Conservation (phyloP, 2,113 vertebrate genomes). For the Etheostoma spectabile region DNA sequence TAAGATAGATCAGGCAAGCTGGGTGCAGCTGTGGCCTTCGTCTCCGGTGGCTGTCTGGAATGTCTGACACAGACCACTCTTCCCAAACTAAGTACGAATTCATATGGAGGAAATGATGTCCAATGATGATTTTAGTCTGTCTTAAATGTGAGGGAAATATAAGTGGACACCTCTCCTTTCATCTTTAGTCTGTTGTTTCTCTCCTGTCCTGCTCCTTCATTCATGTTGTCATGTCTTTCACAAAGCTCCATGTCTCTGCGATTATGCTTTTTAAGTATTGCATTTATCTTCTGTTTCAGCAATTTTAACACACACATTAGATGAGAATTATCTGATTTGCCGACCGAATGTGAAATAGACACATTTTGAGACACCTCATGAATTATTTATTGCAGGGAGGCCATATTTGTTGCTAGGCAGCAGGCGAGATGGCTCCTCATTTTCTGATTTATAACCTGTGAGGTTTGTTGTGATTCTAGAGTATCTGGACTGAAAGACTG, state of each 20-base stretch:
- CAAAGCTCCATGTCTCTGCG: slow-evolving; percentile 13
- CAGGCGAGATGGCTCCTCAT: slow-evolving; percentile 45
- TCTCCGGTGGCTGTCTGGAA: slow-evolving; percentile 69
- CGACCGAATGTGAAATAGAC: slow-evolving; percentile 25
- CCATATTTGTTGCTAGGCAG: slow-evolving; percentile 81
- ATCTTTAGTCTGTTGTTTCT: slow-evolving; percentile 9
- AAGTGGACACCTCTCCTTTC: background rate
- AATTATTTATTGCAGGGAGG: slow-evolving; percentile 47
- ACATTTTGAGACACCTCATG: slow-evolving; percentile 53
- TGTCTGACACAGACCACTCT: slow-evolving; percentile 47
- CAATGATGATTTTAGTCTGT: slow-evolving; percentile 20
- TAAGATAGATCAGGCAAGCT: slow-evolving; percentile 51
- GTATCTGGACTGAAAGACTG: slow-evolving; percentile 27
- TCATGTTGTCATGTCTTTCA: background rate
- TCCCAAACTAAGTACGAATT: slow-evolving; percentile 54
- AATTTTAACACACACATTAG: background rate
- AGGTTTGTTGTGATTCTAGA: slow-evolving; percentile 36
- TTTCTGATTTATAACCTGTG: slow-evolving; percentile 39
- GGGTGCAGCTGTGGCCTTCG: slow-evolving; percentile 73
- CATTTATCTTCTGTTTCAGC: background rate
- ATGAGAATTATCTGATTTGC: slow-evolving; percentile 17
- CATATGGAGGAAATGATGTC: slow-evolving; percentile 40
- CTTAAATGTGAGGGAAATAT: slow-evolving; percentile 28
- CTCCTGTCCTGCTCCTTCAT: background rate
- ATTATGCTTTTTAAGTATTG: background rate